A percentile compares a stretch with the other conserved stretches of the same genome.
These are phyloP conservation scores for Drosophila triauraria DNA, from an alignment of 1,140 invertebrate genomes.

Conservation along the genomic window DNA sequence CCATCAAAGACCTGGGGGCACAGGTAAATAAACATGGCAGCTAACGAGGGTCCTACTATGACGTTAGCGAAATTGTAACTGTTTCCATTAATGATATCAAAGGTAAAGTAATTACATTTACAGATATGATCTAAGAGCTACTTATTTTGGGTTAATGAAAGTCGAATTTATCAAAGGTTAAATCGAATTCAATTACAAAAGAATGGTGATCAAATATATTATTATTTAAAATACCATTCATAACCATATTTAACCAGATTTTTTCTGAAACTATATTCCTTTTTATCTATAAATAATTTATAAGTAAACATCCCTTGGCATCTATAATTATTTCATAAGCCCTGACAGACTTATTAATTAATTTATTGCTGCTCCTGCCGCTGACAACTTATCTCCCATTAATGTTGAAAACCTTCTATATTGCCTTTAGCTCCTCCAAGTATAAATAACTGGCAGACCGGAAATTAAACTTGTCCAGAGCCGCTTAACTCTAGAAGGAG, in stretches of 20 bases:
- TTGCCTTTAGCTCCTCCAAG: neutral
- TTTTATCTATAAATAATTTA: too few relatives aligned
- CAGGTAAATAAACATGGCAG: constrained; percentile 21
- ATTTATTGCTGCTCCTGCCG: neutral
- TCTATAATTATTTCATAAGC: neutral
- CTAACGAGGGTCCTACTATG: constrained; percentile 9
- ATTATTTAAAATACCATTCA: neutral
- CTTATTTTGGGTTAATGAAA: constrained; percentile 2
- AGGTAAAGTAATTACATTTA: constrained; percentile 28
- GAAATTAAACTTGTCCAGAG: constrained; percentile 31
- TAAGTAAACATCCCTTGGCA: too few relatives aligned
- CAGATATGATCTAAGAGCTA: neutral
- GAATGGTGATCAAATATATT: neutral
- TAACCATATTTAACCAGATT: too few relatives aligned
- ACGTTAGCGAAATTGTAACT: constrained; percentile 3
- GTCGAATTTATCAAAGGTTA: neutral
- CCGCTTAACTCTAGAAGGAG: neutral
- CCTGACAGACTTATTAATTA: neutral
- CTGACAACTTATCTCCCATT: neutral
- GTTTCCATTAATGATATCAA: constrained; percentile 7
- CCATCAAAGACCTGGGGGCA: constrained; percentile 2
- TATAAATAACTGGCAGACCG: constrained; percentile 28
- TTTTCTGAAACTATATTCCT: too few relatives aligned
- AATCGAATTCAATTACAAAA: neutral
- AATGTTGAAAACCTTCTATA: neutral